A percentile compares a stretch with the other conserved stretches of the same genome.
phyloP scores from a whole-genome alignment of 2,113 vertebrate species.

The Gymnarchus niloticus region DNA sequence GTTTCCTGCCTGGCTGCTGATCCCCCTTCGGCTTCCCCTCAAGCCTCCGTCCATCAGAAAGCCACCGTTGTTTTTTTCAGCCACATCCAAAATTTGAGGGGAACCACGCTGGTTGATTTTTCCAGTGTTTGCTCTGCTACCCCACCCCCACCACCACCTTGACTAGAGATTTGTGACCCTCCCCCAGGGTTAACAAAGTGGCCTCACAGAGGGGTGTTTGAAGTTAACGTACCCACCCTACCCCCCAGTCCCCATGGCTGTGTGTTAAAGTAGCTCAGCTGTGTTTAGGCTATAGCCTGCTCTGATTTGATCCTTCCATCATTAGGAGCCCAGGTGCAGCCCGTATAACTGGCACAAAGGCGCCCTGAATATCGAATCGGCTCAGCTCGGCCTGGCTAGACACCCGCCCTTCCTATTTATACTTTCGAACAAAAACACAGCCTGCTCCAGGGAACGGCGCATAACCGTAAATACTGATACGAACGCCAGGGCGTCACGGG shows the following conservation, averaged over 20 bases:
- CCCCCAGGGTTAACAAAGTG: constrained; percentile 7
- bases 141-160: not conserved
- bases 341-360: too few relatives aligned
- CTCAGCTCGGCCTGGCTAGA: not conserved
- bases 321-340: constrained; percentile 3
- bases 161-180: not conserved
- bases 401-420: not conserved
- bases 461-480: not conserved
- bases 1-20: constrained; percentile 35
- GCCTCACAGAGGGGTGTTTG: not conserved
- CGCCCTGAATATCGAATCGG: too few relatives aligned
- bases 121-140: not conserved
- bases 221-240: not conserved
- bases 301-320: not conserved
- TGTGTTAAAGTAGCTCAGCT: not conserved
- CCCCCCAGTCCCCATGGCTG: not conserved
- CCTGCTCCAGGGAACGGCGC: not conserved
- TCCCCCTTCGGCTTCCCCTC: constrained; percentile 20
- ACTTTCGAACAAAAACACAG: not conserved
- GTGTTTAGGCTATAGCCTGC: not conserved
- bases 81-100: not conserved
- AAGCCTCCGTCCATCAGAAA: not conserved
- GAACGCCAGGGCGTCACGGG: not conserved
- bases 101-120: not conserved
- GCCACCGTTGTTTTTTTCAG: not conserved